A percentile compares a stretch with the other conserved stretches of the same genome.
These are phyloP conservation scores for Protonemura montana DNA, from an alignment of 2,888 invertebrate species.

Conservation along the genomic window DNA sequence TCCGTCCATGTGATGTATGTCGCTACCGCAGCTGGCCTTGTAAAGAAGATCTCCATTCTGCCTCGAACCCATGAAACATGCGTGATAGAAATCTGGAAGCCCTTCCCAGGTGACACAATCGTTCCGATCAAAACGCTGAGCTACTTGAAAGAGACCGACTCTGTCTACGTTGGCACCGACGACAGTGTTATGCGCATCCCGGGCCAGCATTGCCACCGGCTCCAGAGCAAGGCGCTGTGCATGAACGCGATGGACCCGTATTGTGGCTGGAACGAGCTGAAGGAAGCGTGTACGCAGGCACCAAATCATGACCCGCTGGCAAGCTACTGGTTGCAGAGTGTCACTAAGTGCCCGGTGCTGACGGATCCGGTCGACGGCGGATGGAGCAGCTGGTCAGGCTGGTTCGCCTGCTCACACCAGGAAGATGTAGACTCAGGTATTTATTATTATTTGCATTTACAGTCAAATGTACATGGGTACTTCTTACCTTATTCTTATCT, in stretches of 20 bases:
- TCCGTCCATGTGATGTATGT: slow-evolving; percentile 81
- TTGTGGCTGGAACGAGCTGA: slow-evolving; percentile 89
- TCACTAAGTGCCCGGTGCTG: slow-evolving; percentile 73
- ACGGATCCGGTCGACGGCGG: slow-evolving; percentile 80
- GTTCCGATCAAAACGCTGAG: slow-evolving; percentile 73
- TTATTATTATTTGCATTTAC: no score
- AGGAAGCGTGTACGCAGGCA: slow-evolving; percentile 76
- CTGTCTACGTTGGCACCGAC: slow-evolving; percentile 77
- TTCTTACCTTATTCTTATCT: no score
- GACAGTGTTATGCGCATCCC: slow-evolving; percentile 74
- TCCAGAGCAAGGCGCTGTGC: slow-evolving; percentile 75
- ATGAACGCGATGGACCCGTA: slow-evolving; percentile 89
- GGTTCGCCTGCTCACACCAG: slow-evolving; percentile 70
- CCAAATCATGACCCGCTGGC: slow-evolving; percentile 70
- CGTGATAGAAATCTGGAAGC: slow-evolving; percentile 84
- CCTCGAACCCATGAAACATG: slow-evolving; percentile 77
- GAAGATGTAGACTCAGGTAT: slow-evolving; percentile 42
- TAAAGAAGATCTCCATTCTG: slow-evolving; percentile 82
- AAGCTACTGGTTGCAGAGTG: slow-evolving; percentile 77
- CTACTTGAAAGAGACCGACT: slow-evolving; percentile 75
- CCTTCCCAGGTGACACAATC: slow-evolving; percentile 65
- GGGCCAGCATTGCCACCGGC: slow-evolving; percentile 79
- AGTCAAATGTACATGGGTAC: no score
- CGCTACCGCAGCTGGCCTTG: slow-evolving; percentile 75
- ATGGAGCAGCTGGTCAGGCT: slow-evolving; percentile 88